Evolutionary conservation across 1,140 invertebrate genomes (phyloP).

Genomic region (Drosophila malerkotliana): DNA sequence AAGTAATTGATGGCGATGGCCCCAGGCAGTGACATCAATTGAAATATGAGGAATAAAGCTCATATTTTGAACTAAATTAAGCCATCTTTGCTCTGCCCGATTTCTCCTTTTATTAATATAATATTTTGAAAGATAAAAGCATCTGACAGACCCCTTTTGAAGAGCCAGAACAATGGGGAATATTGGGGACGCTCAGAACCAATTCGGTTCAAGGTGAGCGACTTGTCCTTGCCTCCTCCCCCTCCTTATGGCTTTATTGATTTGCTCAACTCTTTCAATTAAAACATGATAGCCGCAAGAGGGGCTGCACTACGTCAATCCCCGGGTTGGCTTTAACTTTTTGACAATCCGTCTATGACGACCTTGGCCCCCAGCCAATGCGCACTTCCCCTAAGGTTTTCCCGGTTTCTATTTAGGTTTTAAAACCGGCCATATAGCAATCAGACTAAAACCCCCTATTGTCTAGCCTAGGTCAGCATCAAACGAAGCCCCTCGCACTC

Average conservation of each 20-base stretch:
- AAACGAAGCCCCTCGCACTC: constrained; percentile 18
- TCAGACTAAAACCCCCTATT: constrained; percentile 34
- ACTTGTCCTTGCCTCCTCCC: constrained; percentile 3
- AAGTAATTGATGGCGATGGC: neutral
- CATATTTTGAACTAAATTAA: neutral
- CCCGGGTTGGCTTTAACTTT: neutral
- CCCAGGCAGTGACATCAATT: constrained; percentile 16
- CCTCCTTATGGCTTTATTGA: neutral
- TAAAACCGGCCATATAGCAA: constrained; percentile 27
- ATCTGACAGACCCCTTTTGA: neutral
- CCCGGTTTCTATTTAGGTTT: constrained; percentile 27
- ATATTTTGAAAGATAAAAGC: no score
- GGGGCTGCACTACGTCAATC: constrained; percentile 4
- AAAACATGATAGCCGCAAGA: neutral
- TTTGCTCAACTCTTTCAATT: constrained; percentile 31
- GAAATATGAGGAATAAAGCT: neutral
- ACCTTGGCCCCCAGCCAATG: constrained; percentile 1
- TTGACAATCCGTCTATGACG: neutral
- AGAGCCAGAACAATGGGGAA: neutral
- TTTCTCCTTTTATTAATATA: no score
- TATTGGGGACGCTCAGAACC: constrained; percentile 9
- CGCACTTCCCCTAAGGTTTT: constrained; percentile 32
- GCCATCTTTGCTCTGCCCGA: no score
- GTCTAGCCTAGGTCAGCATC: constrained; percentile 68
- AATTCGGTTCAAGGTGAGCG: constrained; percentile 26